phyloP scores from a whole-genome alignment of 92 coral and sea anemone genomes.

The Hydrozoanthus gracilis region DNA sequence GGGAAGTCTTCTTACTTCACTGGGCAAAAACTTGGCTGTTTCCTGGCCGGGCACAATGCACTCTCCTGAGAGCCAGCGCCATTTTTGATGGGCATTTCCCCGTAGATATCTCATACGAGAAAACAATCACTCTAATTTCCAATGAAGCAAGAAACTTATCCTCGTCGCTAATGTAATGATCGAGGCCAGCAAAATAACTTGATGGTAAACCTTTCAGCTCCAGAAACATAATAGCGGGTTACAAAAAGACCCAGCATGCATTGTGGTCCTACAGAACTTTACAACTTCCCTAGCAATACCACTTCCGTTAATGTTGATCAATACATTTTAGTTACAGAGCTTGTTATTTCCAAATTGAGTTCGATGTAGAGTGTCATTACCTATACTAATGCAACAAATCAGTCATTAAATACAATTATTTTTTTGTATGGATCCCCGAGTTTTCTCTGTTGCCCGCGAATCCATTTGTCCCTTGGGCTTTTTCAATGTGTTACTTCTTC shows the following conservation, averaged over 20 bases:
- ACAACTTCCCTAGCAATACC: too few relatives aligned
- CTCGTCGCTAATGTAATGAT: slow-evolving; percentile 6
- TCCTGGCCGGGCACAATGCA: neutral
- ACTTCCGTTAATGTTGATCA: neutral
- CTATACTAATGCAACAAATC: neutral
- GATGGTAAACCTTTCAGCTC: neutral
- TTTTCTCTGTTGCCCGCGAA: slow-evolving; percentile 56
- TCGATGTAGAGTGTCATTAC: too few relatives aligned
- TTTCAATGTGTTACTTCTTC: slow-evolving; percentile 34
- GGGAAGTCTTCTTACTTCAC: slow-evolving; percentile 10
- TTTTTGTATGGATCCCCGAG: slow-evolving; percentile 31
- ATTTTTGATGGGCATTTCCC: neutral
- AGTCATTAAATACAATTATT: neutral
- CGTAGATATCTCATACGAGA: slow-evolving; percentile 1
- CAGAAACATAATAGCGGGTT: too few relatives aligned
- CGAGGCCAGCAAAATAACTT: neutral
- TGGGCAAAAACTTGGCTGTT: slow-evolving; percentile 12
- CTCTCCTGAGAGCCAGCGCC: neutral
- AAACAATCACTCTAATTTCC: neutral
- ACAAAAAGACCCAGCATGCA: too few relatives aligned
- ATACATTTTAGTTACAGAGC: neutral
- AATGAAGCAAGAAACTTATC: slow-evolving; percentile 2
- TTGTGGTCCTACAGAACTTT: too few relatives aligned
- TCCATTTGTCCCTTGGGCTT: slow-evolving; percentile 43
- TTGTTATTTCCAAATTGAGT: too few relatives aligned